Conservation (phyloP, 2,888 invertebrate genomes). For the Pardosa pseudoannulata region DNA sequence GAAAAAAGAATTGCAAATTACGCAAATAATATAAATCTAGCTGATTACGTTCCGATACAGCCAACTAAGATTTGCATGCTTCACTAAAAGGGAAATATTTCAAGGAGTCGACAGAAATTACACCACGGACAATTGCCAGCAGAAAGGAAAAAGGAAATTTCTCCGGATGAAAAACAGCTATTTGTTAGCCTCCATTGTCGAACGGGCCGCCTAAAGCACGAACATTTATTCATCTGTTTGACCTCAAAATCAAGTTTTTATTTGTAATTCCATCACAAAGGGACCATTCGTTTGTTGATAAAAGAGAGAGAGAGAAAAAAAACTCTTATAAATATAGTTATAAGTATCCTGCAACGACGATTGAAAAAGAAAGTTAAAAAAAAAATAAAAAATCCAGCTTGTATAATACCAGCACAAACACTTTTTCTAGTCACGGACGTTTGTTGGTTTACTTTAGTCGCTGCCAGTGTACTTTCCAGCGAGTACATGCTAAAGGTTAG, state of each 20-base stretch:
- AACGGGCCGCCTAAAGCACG: neutral
- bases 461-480: constrained; percentile 29
- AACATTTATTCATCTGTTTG: neutral
- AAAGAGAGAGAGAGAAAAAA: too few relatives aligned
- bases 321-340: constrained; percentile 1
- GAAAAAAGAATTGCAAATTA: too few relatives aligned
- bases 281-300: neutral
- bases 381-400: constrained; percentile 4
- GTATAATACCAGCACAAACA: constrained; percentile 47
- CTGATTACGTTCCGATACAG: too few relatives aligned
- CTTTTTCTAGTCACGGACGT: constrained; percentile 9
- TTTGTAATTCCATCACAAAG: neutral
- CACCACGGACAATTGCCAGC: neutral
- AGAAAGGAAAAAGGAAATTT: neutral
- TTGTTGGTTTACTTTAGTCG: constrained; percentile 66
- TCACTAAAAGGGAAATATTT: too few relatives aligned
- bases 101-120: too few relatives aligned
- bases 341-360: neutral
- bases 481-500: constrained; percentile 48
- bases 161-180: neutral
- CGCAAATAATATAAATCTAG: too few relatives aligned
- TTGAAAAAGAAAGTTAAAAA: too few relatives aligned
- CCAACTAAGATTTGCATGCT: too few relatives aligned
- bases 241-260: constrained; percentile 4
- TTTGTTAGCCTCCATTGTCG: neutral